Percentiles rank a stretch among this genome's conserved stretches.
Evolutionary conservation across 2,797 vertebrate species (phyloP).

Genomic region (Todus mexicanus): DNA sequence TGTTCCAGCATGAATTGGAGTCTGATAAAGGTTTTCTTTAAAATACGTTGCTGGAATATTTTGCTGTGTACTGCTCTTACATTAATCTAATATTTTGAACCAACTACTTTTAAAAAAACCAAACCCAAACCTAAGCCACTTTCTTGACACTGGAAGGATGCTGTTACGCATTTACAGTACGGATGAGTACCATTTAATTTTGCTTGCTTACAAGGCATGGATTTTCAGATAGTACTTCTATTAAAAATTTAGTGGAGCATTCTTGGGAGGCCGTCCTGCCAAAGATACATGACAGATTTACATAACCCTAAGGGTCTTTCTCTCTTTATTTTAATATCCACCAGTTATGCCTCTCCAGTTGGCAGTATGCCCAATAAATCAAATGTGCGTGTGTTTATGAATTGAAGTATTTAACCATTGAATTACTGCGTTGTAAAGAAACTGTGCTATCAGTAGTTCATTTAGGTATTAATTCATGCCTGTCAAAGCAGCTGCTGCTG

Average conservation of each 20-base stretch:
- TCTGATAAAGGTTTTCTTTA: neutral
- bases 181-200: conserved; percentile 3
- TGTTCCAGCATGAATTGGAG: neutral
- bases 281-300: neutral
- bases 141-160: neutral
- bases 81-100: neutral
- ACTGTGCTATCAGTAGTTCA: neutral
- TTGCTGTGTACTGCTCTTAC: neutral
- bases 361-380: neutral
- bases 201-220: neutral
- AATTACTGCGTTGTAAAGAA: neutral
- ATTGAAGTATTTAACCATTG: conserved; percentile 21
- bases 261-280: conserved; percentile 18
- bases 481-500: neutral
- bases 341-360: neutral
- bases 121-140: neutral
- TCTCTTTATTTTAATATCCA: neutral
- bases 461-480: neutral
- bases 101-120: neutral
- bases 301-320: neutral
- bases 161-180: neutral
- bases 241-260: neutral
- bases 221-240: conserved; percentile 18
- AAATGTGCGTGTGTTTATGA: neutral
- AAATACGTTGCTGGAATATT: neutral